A percentile compares a stretch with the other conserved stretches of the same genome.
These are phyloP conservation scores for Protodeltote pygarga DNA, from an alignment of 2,888 invertebrate genomes.

Conservation along the genomic window DNA sequence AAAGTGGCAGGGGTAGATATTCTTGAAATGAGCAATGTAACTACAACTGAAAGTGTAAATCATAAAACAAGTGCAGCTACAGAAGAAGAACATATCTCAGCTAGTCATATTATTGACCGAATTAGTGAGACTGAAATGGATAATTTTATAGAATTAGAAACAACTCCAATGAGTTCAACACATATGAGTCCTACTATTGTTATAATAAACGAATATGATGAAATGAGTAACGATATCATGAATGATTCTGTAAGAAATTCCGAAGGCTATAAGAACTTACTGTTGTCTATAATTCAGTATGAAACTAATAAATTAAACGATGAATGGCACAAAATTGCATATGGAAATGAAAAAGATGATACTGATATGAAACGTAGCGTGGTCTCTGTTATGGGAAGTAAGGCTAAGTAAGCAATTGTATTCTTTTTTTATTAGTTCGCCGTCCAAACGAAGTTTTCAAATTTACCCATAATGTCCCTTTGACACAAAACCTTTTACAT, in stretches of 20 bases:
- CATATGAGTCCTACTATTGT: constrained; percentile 50
- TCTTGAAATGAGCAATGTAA: too few relatives aligned
- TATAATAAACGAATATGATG: constrained; percentile 49
- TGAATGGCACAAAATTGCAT: constrained; percentile 45
- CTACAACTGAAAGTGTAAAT: too few relatives aligned
- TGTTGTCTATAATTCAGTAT: constrained; percentile 59
- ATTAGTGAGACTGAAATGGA: neutral
- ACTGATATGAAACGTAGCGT: constrained; percentile 10
- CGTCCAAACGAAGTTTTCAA: too few relatives aligned
- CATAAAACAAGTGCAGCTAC: neutral
- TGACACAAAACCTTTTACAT: too few relatives aligned
- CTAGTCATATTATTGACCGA: neutral
- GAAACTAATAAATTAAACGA: constrained; percentile 53
- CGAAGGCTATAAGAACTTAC: constrained; percentile 44
- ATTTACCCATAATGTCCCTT: too few relatives aligned
- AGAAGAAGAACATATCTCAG: neutral
- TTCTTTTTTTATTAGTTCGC: neutral
- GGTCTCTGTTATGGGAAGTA: neutral
- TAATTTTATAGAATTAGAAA: neutral
- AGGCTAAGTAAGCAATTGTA: constrained; percentile 15
- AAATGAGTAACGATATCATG: neutral
- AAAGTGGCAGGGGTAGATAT: too few relatives aligned
- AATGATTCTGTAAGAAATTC: constrained; percentile 6
- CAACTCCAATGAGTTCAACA: constrained; percentile 13
- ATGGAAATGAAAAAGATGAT: neutral